These are phyloP conservation scores for Tuta absoluta DNA, from an alignment of 2,888 invertebrate species.

Conservation along the genomic window DNA sequence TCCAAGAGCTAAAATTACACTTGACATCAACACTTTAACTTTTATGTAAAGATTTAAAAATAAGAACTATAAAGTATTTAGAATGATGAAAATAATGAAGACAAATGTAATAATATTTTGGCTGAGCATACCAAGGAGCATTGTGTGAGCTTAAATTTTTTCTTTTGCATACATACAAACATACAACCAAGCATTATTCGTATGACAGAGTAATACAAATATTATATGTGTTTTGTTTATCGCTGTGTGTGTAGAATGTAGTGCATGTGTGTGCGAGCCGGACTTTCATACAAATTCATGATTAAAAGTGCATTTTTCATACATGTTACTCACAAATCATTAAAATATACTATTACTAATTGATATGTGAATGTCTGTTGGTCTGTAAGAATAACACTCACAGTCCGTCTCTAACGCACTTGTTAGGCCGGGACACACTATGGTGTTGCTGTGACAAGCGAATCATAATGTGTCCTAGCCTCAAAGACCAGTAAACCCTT, in stretches of 20 bases:
- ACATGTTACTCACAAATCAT: not conserved
- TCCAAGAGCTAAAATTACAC: slow-evolving; percentile 10
- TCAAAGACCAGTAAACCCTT: slow-evolving; percentile 18
- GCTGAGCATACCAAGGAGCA: slow-evolving; percentile 39
- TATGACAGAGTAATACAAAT: slow-evolving; percentile 18
- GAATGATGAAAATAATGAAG: no score
- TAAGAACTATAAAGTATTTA: not conserved
- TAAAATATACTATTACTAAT: not conserved
- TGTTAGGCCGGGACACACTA: slow-evolving; percentile 10
- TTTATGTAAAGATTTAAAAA: not conserved
- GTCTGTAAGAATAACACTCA: not conserved
- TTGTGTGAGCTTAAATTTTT: slow-evolving; percentile 57
- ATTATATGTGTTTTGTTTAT: slow-evolving; percentile 54
- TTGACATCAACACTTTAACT: not conserved
- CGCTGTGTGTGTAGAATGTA: slow-evolving; percentile 71
- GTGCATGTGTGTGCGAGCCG: slow-evolving; percentile 55
- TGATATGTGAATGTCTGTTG: not conserved
- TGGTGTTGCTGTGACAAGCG: not conserved
- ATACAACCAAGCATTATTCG: slow-evolving; percentile 24
- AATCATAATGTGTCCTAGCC: slow-evolving; percentile 10
- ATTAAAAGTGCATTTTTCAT: slow-evolving; percentile 4
- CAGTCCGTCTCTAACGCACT: slow-evolving; percentile 17
- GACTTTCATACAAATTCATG: slow-evolving; percentile 31
- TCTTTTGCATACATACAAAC: slow-evolving; percentile 45
- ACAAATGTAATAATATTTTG: not conserved